These are phyloP conservation scores for Malurus melanocephalus DNA, from an alignment of 2,113 vertebrate genomes.

Conservation along the genomic window DNA sequence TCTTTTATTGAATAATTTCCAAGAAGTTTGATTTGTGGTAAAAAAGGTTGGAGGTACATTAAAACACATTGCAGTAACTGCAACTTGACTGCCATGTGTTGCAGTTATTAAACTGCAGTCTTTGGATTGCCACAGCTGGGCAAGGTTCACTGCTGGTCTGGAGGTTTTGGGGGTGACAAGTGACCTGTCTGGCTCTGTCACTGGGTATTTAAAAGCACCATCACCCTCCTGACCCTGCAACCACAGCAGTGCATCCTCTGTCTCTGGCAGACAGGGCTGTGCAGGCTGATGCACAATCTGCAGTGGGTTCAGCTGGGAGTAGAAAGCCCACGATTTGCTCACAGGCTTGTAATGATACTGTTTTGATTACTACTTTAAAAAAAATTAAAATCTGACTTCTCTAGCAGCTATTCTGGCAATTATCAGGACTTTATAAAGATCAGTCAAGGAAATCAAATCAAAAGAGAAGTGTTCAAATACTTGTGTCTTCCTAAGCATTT, in stretches of 20 bases:
- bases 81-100: background rate
- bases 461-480: background rate
- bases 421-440: background rate
- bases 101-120: background rate
- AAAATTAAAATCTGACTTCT: background rate
- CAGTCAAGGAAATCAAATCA: background rate
- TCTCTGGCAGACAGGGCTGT: background rate
- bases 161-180: background rate
- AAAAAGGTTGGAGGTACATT: background rate
- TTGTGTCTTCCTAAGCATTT: background rate
- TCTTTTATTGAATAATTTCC: background rate
- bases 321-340: background rate
- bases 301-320: background rate
- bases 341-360: background rate
- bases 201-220: background rate
- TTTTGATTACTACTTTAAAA: background rate
- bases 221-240: background rate
- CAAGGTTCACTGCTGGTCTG: background rate
- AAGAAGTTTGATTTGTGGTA: background rate
- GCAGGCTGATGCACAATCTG: background rate
- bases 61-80: background rate
- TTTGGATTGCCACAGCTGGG: background rate
- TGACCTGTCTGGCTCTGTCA: background rate
- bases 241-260: accelerated
- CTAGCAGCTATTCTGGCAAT: background rate